These are phyloP conservation scores for Druon quercuslanigerum DNA, from an alignment of 1,140 invertebrate genomes.

Conservation along the genomic window DNA sequence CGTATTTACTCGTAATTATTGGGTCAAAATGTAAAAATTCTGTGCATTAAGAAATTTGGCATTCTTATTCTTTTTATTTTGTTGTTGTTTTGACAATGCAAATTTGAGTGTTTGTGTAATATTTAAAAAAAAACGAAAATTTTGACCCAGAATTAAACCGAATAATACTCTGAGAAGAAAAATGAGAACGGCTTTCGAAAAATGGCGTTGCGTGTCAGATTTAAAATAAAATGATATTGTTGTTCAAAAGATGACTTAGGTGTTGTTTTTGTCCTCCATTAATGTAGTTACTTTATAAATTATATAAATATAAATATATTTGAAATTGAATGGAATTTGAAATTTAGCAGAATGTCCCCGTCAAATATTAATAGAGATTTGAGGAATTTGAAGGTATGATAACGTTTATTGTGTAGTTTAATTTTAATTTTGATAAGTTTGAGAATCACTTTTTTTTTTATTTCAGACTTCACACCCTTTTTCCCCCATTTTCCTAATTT, in stretches of 20 bases:
- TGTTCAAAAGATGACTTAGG: conserved; percentile 3
- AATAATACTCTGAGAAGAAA: conserved; percentile 4
- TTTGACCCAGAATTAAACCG: too few species aligned
- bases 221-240: background rate
- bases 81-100: conserved; percentile 1
- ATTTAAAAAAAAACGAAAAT: background rate
- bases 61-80: too few species aligned
- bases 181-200: background rate
- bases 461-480: too few species aligned
- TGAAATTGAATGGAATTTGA: background rate
- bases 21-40: background rate
- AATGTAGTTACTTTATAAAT: background rate
- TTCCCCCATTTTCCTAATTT: too few species aligned
- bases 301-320: too few species aligned
- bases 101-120: background rate
- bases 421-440: too few species aligned
- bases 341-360: background rate
- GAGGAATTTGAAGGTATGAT: background rate
- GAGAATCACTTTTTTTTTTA: too few species aligned
- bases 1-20: conserved; percentile 7
- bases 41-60: background rate
- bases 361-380: background rate
- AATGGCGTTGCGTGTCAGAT: background rate
- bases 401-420: too few species aligned
- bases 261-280: conserved; percentile 9